Evolutionary conservation across 2,888 invertebrate species (phyloP), one percentile per base, ranked within the genome.

Genomic region (Eupithecia inturbata): DNA sequence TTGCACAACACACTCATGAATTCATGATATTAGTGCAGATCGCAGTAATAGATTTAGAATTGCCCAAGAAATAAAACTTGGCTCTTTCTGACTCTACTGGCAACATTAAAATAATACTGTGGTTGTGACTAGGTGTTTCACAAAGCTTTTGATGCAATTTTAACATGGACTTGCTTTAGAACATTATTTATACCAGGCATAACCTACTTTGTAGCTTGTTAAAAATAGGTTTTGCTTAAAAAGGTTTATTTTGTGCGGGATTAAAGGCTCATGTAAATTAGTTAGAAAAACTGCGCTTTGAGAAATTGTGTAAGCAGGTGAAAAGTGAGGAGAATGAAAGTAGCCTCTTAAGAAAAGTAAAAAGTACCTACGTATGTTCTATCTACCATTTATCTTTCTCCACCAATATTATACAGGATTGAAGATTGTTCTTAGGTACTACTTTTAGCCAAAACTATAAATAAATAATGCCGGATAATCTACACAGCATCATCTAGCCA

Each of bases 101-200:
- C 62, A 33, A 31, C 45, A 10, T 22, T 19, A 3, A 31, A 62
- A 7, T 19, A 31, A 16, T 71, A 33, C 62, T 71, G 76, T 73
- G 68, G 19, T 41, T 45, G 77, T 76, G 80, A 79, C 79, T 79
- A 74, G 80, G 79, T 81, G 80, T 81, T 73, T 77, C 75, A 84
- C 82, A 84, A 84, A 84, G 82, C 82, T 84, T 82, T 82, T 82
- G 81, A 85, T 83, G 82, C 81, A 84, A 82, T 85, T 84, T 84
- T 76, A 81, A 75, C 81, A 79, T 77, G 73, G 74, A 81, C 78
- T 81, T 80, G 76, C 76, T 81, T 82, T 79, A 74, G 74, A 71
- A 80, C 82, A 80, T 84, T 82, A 82, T 82, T 82, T 81, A 81
- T 74, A 79, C 78, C 70, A 78, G 67, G 70, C 80, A 80, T 79